Base-by-base conservation (phyloP, 37 sponge, comb jelly and placozoan genomes). In the Aplysina aerophoba region DNA sequence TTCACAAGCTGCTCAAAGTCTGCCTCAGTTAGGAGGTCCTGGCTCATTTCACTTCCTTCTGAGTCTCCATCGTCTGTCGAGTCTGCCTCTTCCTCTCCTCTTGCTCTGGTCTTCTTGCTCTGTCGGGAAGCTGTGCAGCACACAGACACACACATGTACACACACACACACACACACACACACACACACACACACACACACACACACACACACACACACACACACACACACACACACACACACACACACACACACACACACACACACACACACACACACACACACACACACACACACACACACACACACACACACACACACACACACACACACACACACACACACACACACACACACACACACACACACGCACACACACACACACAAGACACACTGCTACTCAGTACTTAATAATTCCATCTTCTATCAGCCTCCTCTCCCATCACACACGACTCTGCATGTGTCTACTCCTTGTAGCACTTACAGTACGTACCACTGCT, bases 201-300 rank as follows among this genome's bases (percentile, higher is more conserved):
- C 66, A 65, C 66, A 65, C 66, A 65, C 66, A 65, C 66, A 65
- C 13, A 65, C 66, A 65, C 66, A 65, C 66, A 65, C 66, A 65
- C 66, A 65, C 66, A 65, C 66, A 65, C 66, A 65, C 66, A 65
- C 66, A 65, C 66, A 65, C 66, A 65, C 66, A 65, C 66, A 65
- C 66, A 65, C 66, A 65, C 66, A 65, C 66, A 65, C 66, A 65
- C 66, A 65, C n/a, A n/a, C n/a, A n/a, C n/a, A n/a, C n/a, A n/a
- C n/a, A n/a, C n/a, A n/a, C n/a, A n/a, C n/a, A n/a, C n/a, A n/a
- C n/a, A n/a, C n/a, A n/a, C n/a, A n/a, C n/a, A n/a, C n/a, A n/a
- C n/a, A n/a, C n/a, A n/a, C n/a, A n/a, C n/a, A n/a, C n/a, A n/a
- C n/a, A n/a, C n/a, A n/a, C n/a, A n/a, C n/a, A n/a, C n/a, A n/a